A percentile compares a stretch with the other conserved stretches of the same genome.
These are phyloP conservation scores for Lycocerus yunnanus DNA, from an alignment of 2,888 invertebrate genomes.

Conservation along the genomic window DNA sequence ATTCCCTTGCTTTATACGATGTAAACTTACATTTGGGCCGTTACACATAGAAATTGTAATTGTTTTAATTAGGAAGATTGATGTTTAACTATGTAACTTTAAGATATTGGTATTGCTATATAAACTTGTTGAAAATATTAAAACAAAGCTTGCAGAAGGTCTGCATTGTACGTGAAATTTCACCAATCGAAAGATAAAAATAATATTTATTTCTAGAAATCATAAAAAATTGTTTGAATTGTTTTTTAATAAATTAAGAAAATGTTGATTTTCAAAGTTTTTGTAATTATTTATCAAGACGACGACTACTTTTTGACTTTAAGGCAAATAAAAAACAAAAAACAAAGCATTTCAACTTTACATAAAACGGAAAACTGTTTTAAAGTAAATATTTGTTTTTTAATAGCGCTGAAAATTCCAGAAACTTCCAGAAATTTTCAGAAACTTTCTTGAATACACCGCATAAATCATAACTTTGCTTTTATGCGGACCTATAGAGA, in stretches of 20 bases:
- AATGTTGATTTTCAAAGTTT: not conserved
- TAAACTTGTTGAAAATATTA: too few relatives aligned
- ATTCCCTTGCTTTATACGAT: too few relatives aligned
- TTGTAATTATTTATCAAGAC: not conserved
- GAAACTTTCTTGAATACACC: slow-evolving; percentile 1
- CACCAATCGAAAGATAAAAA: too few relatives aligned
- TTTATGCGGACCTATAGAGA: not conserved
- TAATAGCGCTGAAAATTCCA: not conserved
- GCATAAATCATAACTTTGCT: slow-evolving; percentile 2
- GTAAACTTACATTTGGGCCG: too few relatives aligned
- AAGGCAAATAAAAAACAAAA: not conserved
- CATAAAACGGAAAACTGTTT: not conserved
- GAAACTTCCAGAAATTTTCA: not conserved
- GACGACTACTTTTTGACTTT: not conserved
- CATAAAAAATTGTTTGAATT: too few relatives aligned
- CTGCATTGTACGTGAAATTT: too few relatives aligned
- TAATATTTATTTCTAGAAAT: too few relatives aligned
- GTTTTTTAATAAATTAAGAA: not conserved
- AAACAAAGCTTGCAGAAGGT: too few relatives aligned
- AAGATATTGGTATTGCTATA: too few relatives aligned
- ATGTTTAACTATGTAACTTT: too few relatives aligned
- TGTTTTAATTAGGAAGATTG: too few relatives aligned
- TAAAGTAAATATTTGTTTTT: slow-evolving; percentile 3
- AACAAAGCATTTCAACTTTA: not conserved
- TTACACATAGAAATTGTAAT: too few relatives aligned